These are phyloP conservation scores for Actinostola sp. DNA, from an alignment of 92 coral and sea anemone species.

Conservation along the genomic window DNA sequence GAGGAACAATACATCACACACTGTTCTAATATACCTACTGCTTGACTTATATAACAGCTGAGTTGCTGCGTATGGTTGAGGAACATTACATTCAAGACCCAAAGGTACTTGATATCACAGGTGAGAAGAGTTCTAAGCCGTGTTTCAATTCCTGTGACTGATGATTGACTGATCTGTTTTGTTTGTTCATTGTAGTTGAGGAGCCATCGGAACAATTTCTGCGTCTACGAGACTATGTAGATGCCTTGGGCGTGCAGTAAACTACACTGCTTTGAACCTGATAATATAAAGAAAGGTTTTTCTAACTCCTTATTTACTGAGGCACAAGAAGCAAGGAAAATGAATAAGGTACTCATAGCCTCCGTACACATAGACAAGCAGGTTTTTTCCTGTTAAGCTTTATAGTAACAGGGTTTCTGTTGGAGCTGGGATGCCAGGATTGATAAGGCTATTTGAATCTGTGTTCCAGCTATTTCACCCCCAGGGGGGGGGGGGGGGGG, in stretches of 20 bases:
- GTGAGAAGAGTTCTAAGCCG: no score
- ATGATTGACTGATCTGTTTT: not conserved
- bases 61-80: constrained; percentile 77
- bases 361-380: not conserved
- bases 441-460: no score
- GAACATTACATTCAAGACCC: constrained; percentile 80
- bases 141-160: no score
- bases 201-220: constrained; percentile 88
- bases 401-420: no score
- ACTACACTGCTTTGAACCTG: constrained; percentile 79
- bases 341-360: constrained; percentile 98
- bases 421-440: no score
- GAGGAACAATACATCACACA: no score
- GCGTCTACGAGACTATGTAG: constrained; percentile 90
- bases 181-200: constrained; percentile 66
- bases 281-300: constrained; percentile 76
- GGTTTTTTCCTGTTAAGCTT: not conserved
- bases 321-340: constrained; percentile 77
- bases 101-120: constrained; percentile 93
- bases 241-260: constrained; percentile 79
- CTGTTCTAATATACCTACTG: not conserved
- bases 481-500: no score
- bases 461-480: no score
- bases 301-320: constrained; percentile 64
- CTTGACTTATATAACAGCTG: constrained; percentile 39